Base-by-base conservation (phyloP, 2,113 vertebrate species). In the Cyprinus carpio region DNA sequence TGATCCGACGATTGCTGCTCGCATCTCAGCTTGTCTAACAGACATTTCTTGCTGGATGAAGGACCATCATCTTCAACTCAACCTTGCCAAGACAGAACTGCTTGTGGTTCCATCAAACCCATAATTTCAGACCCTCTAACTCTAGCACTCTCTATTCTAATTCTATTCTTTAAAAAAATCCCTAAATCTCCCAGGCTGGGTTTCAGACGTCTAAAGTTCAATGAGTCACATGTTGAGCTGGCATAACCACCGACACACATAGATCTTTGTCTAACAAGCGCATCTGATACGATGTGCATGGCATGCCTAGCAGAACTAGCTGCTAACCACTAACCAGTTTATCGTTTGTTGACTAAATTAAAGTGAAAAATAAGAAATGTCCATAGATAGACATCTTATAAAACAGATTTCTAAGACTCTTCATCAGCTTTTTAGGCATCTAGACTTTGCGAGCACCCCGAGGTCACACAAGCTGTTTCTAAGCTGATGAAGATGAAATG, bases 401-500 rank as follows among this genome's bases (percentile, higher is more conserved):
- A 23, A 58, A 58, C 54, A 3, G 20, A 58, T 58, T 58, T 23
- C 54, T 23, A 23, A 23, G 7, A 9, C 18, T 71, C 34, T 11
- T 4, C 31, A n/a, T 71, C 10, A 0, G 64, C 6, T 29, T 67
- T 29, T 31, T 9, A 4, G 64, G 7, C 29, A 1, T 31, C 27
- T 40, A 40, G 67, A 40, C 34, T 37, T 37, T 40, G 67, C 11
- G 18, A 67, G 15, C 64, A 9, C 64, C 27, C 64, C 8, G 64
- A 69, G 18, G 31, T 37, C 31, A 23, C 31, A 37, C 18, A 72
- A 72, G 10, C 34, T n/a, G 20, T 72, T 40, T 72, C 20, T 72
- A 23, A 71, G 71, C 71, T 25, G 40, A 74, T 16, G 37, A 74
- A 75, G 46, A 46, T 75, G 13, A 75, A 46, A 43, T n/a, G 69